phyloP scores from a whole-genome alignment of 1,140 invertebrate genomes.

The Drosophila nikananu region DNA sequence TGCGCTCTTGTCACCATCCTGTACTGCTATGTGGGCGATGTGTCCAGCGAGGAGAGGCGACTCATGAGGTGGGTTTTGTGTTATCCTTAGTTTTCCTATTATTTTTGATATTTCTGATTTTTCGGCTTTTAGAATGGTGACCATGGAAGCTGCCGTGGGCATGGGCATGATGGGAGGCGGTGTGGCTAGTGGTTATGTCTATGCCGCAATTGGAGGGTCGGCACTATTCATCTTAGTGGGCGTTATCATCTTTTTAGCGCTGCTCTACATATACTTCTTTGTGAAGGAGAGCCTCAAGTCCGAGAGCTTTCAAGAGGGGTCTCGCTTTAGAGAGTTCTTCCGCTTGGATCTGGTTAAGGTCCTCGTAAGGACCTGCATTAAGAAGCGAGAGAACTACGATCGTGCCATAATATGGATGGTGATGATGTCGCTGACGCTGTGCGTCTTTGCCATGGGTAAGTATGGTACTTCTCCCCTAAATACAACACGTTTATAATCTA shows the following conservation, averaged over 20 bases:
- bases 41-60: slow-evolving; percentile 86
- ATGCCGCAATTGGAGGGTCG: slow-evolving; percentile 53
- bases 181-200: slow-evolving; percentile 85
- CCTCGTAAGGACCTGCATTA: slow-evolving; percentile 87
- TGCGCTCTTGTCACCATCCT: slow-evolving; percentile 87
- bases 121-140: slow-evolving; percentile 87
- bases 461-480: rapidly evolving
- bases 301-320: slow-evolving; percentile 67
- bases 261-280: slow-evolving; percentile 73
- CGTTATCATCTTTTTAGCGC: slow-evolving; percentile 45
- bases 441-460: slow-evolving; percentile 86
- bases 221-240: slow-evolving; percentile 55
- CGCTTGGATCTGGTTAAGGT: slow-evolving; percentile 87
- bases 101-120: not conserved
- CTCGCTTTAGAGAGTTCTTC: slow-evolving; percentile 86
- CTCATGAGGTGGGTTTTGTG: slow-evolving; percentile 81
- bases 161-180: slow-evolving; percentile 87
- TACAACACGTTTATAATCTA: too few species aligned
- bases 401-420: slow-evolving; percentile 88
- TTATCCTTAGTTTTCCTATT: too few species aligned
- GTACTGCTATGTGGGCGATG: slow-evolving; percentile 88
- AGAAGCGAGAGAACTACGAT: slow-evolving; percentile 87
- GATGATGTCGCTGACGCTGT: slow-evolving; percentile 86
- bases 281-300: slow-evolving; percentile 74
- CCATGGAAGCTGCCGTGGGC: slow-evolving; percentile 87